A percentile compares a stretch with the other conserved stretches of the same genome.
Evolutionary conservation across 1,140 invertebrate genomes (phyloP).

Genomic region (Zaprionus tsacasi): DNA sequence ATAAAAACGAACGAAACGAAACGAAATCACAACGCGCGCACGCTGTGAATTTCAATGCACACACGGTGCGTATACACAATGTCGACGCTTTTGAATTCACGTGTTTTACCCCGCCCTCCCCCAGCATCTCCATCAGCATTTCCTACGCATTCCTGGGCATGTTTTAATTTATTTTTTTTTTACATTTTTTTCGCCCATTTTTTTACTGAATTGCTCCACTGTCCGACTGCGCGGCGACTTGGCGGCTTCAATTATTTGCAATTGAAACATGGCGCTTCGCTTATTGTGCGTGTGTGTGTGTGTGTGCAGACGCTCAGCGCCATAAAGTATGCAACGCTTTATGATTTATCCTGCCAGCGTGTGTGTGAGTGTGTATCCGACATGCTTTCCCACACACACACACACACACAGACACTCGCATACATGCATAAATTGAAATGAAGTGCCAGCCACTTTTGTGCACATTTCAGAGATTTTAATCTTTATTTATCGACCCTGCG

Average conservation of each 20-base stretch:
- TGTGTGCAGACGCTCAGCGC: constrained; percentile 24
- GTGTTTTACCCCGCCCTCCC: background rate
- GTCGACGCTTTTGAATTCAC: constrained; percentile 55
- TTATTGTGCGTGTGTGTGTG: constrained; percentile 55
- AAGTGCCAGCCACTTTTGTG: constrained; percentile 77
- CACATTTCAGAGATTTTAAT: constrained; percentile 79
- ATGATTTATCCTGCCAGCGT: constrained; percentile 63
- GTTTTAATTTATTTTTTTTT: too few relatives aligned
- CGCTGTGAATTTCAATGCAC: constrained; percentile 73
- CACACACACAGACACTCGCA: constrained; percentile 6
- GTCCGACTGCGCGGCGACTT: constrained; percentile 33
- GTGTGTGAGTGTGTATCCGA: background rate
- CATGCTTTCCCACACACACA: constrained; percentile 42
- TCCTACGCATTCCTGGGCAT: constrained; percentile 30
- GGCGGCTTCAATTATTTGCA: constrained; percentile 53
- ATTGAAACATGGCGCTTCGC: constrained; percentile 69
- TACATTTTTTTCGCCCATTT: constrained; percentile 16
- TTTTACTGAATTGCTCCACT: constrained; percentile 13
- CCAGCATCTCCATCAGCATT: too few relatives aligned
- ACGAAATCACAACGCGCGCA: constrained; percentile 60
- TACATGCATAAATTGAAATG: constrained; percentile 75
- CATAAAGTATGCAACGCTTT: constrained; percentile 76
- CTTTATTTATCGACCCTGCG: constrained; percentile 74
- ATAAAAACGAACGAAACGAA: constrained; percentile 34
- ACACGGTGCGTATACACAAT: constrained; percentile 72